Evolutionary conservation across 2,113 vertebrate species (phyloP).

Genomic region (Tychaedon coryphoeus): DNA sequence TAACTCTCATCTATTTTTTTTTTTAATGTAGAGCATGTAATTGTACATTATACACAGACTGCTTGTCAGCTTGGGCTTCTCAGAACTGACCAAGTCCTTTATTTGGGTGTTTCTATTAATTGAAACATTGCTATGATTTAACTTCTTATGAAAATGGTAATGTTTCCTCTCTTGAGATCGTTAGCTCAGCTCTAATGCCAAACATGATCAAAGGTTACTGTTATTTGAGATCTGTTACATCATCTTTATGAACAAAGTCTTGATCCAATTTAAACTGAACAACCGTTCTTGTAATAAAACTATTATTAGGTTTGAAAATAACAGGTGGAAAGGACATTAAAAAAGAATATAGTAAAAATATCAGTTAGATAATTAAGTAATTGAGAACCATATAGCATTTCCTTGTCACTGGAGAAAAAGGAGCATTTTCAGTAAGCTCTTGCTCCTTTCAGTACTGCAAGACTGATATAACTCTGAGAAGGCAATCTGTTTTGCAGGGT

Average conservation of each 20-base stretch:
- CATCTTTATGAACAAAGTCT: neutral
- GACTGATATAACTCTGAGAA: neutral
- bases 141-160: neutral
- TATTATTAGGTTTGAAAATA: neutral
- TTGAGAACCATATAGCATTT: neutral
- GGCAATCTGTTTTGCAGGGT: neutral
- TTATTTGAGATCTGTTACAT: neutral
- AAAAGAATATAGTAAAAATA: neutral
- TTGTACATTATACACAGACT: neutral
- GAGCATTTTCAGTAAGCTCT: neutral
- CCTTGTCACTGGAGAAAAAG: neutral
- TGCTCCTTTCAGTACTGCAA: neutral
- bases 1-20: neutral
- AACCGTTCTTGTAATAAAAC: neutral
- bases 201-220: constrained; percentile 13
- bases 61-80: neutral
- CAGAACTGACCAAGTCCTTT: neutral
- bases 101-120: neutral
- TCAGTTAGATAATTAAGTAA: neutral
- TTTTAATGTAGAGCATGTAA: neutral
- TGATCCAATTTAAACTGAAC: neutral
- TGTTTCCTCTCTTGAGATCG: neutral
- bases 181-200: neutral
- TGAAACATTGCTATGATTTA: neutral
- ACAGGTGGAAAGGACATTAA: neutral